Conservation (phyloP, 2,888 invertebrate genomes). For the Himalopsyche kuldschensis region DNA sequence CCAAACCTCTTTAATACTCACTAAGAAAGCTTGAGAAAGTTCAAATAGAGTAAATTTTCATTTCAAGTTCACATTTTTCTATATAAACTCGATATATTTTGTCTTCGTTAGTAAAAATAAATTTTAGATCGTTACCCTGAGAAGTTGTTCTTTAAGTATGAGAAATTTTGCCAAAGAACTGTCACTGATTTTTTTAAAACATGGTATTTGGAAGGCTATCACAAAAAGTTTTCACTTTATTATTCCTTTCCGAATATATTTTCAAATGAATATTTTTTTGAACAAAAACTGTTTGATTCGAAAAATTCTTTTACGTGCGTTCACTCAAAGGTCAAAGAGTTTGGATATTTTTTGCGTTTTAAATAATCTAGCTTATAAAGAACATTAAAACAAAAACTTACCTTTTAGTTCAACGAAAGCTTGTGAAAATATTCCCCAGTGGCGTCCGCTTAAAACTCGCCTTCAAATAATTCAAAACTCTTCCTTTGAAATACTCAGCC, state of each 20-base stretch:
- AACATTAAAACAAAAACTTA: background rate
- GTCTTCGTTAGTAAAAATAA: too few relatives aligned
- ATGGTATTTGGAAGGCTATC: too few relatives aligned
- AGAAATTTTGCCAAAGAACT: too few relatives aligned
- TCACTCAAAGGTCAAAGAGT: background rate
- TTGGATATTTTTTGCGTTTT: background rate
- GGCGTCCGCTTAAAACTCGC: background rate
- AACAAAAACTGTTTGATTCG: background rate
- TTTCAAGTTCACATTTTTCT: too few relatives aligned
- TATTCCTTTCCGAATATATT: background rate
- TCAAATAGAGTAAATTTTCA: too few relatives aligned
- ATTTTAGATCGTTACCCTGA: too few relatives aligned
- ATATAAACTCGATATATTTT: too few relatives aligned
- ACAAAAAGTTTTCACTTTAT: too few relatives aligned
- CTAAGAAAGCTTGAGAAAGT: too few relatives aligned
- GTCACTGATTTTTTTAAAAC: too few relatives aligned
- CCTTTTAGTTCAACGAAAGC: background rate
- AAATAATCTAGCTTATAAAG: background rate
- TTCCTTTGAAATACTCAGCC: background rate
- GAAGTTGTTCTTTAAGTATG: too few relatives aligned
- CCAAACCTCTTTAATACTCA: too few relatives aligned
- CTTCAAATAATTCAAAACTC: background rate
- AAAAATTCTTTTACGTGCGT: background rate
- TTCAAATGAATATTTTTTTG: background rate
- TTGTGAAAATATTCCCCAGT: background rate